phyloP scores from a whole-genome alignment of 2,113 vertebrate genomes.

The Tiliqua scincoides region DNA sequence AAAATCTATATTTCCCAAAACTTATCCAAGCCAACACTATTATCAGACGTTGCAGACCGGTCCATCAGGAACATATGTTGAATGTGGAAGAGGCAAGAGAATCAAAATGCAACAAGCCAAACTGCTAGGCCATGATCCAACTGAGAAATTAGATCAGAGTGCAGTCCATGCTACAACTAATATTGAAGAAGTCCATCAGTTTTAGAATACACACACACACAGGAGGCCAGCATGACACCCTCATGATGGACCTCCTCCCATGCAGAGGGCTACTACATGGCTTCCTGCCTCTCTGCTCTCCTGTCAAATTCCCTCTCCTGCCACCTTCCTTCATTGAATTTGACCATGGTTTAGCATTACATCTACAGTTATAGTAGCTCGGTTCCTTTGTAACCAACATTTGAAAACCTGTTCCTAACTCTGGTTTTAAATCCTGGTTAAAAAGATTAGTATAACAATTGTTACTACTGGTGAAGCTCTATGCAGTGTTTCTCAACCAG shows the following conservation, averaged over 20 bases:
- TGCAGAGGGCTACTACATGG: too few relatives aligned
- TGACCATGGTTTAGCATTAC: background rate
- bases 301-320: background rate
- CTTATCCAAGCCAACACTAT: background rate
- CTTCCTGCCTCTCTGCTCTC: background rate
- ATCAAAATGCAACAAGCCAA: background rate
- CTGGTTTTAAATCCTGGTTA: background rate
- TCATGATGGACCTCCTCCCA: too few relatives aligned
- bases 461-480: background rate
- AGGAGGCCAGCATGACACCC: too few relatives aligned
- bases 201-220: too few relatives aligned
- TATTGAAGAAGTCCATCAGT: too few relatives aligned
- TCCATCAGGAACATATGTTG: background rate
- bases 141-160: too few relatives aligned
- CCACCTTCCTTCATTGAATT: background rate
- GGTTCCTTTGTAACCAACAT: background rate
- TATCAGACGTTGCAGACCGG: conserved; percentile 14
- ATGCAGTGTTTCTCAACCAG: too few relatives aligned
- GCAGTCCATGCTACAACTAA: too few relatives aligned
- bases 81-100: conserved; percentile 2
- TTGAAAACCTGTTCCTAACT: background rate
- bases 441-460: background rate
- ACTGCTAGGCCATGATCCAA: too few relatives aligned
- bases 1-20: too few relatives aligned
- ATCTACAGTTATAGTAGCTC: background rate